A percentile compares a stretch with the other conserved stretches of the same genome.
Conservation (phyloP, 2,797 vertebrate species). For the Rhyacichthys aspro region DNA sequence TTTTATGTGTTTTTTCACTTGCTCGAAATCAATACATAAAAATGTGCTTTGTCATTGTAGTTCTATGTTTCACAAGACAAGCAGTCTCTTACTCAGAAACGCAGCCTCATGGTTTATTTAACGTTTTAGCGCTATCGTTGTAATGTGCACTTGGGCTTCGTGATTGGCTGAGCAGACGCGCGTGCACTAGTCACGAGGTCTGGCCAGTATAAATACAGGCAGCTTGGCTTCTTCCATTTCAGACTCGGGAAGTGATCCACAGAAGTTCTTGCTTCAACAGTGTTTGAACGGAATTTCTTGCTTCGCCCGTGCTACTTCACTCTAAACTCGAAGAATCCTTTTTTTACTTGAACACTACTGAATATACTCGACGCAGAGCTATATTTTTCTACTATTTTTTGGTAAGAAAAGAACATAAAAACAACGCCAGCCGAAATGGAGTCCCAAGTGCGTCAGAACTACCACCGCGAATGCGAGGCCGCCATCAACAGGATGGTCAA, state of each 20-base stretch:
- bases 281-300: slow-evolving; percentile 81
- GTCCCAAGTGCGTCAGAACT: slow-evolving; percentile 88
- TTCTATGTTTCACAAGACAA: too few species aligned
- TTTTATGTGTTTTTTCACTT: too few species aligned
- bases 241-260: neutral
- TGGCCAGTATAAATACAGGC: slow-evolving; percentile 50
- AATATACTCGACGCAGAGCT: slow-evolving; percentile 23
- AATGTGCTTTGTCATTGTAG: too few species aligned
- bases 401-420: slow-evolving; percentile 44
- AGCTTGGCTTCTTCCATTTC: too few species aligned
- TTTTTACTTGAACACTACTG: slow-evolving; percentile 34
- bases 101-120: neutral
- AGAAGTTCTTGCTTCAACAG: slow-evolving; percentile 84
- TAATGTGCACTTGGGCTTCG: too few species aligned
- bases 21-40: too few species aligned
- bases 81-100: too few species aligned
- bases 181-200: neutral
- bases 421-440: slow-evolving; percentile 77
- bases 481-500: slow-evolving; percentile 86
- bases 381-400: slow-evolving; percentile 68
- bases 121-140: too few species aligned
- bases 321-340: neutral
- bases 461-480: slow-evolving; percentile 84
- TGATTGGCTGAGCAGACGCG: slow-evolving; percentile 29
- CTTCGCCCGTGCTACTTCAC: slow-evolving; percentile 7